Conservation (phyloP, 2,113 vertebrate genomes). For the Lynx canadensis region DNA sequence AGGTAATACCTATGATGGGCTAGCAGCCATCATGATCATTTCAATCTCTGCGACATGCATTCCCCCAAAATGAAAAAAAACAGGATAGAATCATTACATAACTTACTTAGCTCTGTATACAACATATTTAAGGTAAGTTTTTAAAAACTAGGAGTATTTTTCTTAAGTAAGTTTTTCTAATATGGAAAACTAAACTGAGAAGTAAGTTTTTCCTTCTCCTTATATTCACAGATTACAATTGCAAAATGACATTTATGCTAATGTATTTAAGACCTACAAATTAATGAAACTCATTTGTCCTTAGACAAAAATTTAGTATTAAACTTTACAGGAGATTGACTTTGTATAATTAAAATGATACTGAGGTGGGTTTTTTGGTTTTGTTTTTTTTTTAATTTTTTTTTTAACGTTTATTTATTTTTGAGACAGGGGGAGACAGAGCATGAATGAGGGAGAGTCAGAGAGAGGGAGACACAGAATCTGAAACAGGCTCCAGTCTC, state of each 20-base stretch:
- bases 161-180: background rate
- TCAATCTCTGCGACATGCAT: background rate
- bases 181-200: background rate
- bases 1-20: background rate
- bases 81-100: background rate
- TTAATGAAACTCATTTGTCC: background rate
- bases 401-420: too few species aligned
- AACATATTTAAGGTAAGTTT: background rate
- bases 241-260: background rate
- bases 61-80: background rate
- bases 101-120: background rate
- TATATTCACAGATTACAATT: background rate
- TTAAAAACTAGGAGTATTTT: background rate
- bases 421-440: too few species aligned
- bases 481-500: too few species aligned
- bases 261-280: background rate
- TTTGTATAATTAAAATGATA: background rate
- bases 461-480: too few species aligned
- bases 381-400: too few species aligned
- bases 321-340: background rate
- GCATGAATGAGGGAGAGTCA: too few species aligned
- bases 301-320: slow-evolving; percentile 34
- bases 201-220: slow-evolving; percentile 8
- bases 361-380: background rate
- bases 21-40: background rate